Evolutionary conservation across 2,888 invertebrate genomes (phyloP).

Genomic region (Pteria penguin): DNA sequence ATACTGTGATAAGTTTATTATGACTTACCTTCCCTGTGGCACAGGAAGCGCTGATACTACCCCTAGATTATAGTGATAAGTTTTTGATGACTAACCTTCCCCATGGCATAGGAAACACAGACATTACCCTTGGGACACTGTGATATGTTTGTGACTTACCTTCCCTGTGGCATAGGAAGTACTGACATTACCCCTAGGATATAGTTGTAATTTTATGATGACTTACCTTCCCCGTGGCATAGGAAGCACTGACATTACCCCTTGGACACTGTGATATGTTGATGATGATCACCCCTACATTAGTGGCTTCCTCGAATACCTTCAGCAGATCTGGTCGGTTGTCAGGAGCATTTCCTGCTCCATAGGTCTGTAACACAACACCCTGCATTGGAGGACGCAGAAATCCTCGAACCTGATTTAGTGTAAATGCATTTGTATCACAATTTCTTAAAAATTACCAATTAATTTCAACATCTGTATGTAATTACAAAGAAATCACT

Average conservation of each 20-base stretch:
- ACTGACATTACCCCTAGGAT: conserved; percentile 89
- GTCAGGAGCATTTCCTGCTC: conserved; percentile 94
- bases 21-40: too few species aligned
- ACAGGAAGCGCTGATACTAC: too few species aligned
- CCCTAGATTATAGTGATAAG: too few species aligned
- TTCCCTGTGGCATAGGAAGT: conserved; percentile 92
- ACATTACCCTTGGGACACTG: conserved; percentile 94
- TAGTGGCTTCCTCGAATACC: conserved; percentile 86
- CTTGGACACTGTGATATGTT: conserved; percentile 94
- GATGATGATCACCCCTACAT: conserved; percentile 88
- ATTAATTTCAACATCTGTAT: too few species aligned
- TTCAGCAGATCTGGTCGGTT: conserved; percentile 89
- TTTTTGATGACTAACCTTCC: too few species aligned
- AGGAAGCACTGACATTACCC: conserved; percentile 89
- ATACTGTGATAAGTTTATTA: too few species aligned
- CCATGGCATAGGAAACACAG: conserved; percentile 90
- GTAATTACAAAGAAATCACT: too few species aligned
- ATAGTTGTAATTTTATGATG: conserved; percentile 95
- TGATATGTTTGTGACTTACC: conserved; percentile 91
- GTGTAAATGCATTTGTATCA: too few species aligned
- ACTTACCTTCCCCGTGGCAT: conserved; percentile 89
- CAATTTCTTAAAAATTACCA: too few species aligned
- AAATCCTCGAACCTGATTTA: conserved; percentile 80
- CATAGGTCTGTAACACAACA: conserved; percentile 94
- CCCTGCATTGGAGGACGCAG: conserved; percentile 87